Percentiles rank a stretch among this genome's conserved stretches.
Evolutionary conservation across 2,888 invertebrate genomes (phyloP).

Genomic region (Bombylius discolor): DNA sequence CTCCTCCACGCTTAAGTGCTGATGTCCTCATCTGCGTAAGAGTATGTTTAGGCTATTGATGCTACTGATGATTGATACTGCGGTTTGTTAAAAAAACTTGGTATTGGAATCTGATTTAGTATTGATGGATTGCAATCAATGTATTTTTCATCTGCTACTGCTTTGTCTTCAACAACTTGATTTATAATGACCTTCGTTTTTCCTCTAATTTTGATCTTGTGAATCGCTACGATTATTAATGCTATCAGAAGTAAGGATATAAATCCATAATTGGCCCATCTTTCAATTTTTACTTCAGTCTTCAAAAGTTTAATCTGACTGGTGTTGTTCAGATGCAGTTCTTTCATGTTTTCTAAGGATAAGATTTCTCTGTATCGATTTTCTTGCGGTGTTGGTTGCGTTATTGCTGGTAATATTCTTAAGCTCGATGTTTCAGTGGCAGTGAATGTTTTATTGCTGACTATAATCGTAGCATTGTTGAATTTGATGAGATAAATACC

Average conservation of each 20-base stretch:
- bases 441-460: constrained; percentile 6
- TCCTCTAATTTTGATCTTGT: too few relatives aligned
- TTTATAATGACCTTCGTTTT: too few relatives aligned
- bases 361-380: constrained; percentile 9
- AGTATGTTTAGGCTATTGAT: too few relatives aligned
- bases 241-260: neutral
- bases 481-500: constrained; percentile 4
- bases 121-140: too few relatives aligned
- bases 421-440: constrained; percentile 4
- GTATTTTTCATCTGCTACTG: too few relatives aligned
- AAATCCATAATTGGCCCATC: neutral
- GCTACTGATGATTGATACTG: too few relatives aligned
- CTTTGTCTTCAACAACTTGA: too few relatives aligned
- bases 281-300: neutral
- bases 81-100: too few relatives aligned
- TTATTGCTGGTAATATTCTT: constrained; percentile 11
- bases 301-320: constrained; percentile 2
- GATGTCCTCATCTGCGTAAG: too few relatives aligned
- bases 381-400: constrained; percentile 7
- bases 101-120: too few relatives aligned
- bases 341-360: constrained; percentile 10
- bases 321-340: constrained; percentile 9
- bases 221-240: neutral
- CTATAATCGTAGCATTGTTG: constrained; percentile 6
- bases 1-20: too few relatives aligned